phyloP scores from a whole-genome alignment of 2,797 vertebrate genomes.

The Hypotaenidia philippensis region DNA sequence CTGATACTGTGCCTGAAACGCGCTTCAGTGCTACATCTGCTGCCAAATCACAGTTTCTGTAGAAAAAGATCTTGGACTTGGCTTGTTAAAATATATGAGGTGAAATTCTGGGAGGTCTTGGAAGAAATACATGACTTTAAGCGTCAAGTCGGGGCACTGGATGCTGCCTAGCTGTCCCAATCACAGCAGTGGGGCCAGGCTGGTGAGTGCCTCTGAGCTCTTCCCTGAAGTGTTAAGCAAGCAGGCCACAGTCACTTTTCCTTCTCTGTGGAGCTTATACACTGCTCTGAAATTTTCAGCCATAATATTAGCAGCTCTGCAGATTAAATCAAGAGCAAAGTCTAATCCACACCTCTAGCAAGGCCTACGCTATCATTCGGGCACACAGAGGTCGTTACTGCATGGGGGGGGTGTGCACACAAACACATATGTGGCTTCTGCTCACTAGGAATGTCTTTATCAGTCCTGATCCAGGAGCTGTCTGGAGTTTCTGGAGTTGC shows the following conservation, averaged over 20 bases:
- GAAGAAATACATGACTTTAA: neutral
- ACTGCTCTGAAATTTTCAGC: accelerated
- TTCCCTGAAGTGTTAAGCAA: accelerated
- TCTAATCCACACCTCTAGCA: neutral
- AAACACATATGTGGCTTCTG: neutral
- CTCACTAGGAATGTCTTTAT: neutral
- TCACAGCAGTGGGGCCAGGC: accelerated
- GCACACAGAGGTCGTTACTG: no score
- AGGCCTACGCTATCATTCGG: neutral
- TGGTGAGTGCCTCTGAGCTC: neutral
- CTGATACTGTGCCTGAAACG: neutral
- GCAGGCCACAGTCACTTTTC: accelerated
- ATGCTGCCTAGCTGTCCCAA: accelerated
- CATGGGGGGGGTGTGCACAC: no score
- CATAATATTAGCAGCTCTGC: neutral
- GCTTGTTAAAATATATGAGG: accelerated
- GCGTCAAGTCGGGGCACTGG: neutral
- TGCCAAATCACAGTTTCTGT: no score
- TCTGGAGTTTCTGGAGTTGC: neutral
- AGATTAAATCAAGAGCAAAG: neutral
- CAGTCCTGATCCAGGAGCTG: neutral
- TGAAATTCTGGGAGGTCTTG: neutral
- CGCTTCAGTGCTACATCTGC: accelerated
- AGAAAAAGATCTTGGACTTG: accelerated
- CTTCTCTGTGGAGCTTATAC: neutral